Base-by-base conservation (phyloP, 2,888 invertebrate species). In the Thera britannica region DNA sequence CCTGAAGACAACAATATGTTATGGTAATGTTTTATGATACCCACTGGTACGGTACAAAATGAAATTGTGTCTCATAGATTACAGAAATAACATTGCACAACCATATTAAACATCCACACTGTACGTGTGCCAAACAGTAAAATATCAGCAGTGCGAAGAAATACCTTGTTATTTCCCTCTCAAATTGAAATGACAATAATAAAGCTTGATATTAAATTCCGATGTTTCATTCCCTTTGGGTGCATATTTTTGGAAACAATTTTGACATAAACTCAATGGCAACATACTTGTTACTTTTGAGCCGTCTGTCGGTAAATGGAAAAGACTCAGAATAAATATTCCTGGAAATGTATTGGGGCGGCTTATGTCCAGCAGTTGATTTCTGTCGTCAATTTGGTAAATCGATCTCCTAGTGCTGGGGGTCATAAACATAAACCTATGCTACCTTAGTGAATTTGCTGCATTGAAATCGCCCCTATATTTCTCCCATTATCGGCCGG, bases 1-100 rank as follows among this genome's bases (percentile, higher is more conserved):
- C 56, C 65, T 65, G 58, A 66, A 64, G 68, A 66, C 68, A 63
- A 71, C 70, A 74, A 72, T 74, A 69, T 68, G 71, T 72, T 72
- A 66, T 67, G 61, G 67, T 70, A 72, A 72, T 71, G 65, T 71
- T 68, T 67, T 70, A 72, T 66, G 70, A 65, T 68, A 65, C 68
- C 70, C 72, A 66, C 59, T 71, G 70, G 70, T 44, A 70, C 56
- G 66, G 44, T 59, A 65, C 51, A 63, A 67, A 65, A 71, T 70
- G 68, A 67, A 67, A 68, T 58, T 61, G 65, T 66, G 60, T 68
- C 60, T 60, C 51, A 56, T 68, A 71, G 58, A 72, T 69, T 64
- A 68, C 55, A 58, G 11, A 55, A 62, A 64, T 54, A 67, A 46
- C 49, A 56, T 56, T 57, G 35, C 55, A 58, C 46, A 58, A 51